Percentiles rank a stretch among this genome's conserved stretches.
Evolutionary conservation across 2,888 invertebrate species (phyloP).

Genomic region (Phytoseiulus persimilis): DNA sequence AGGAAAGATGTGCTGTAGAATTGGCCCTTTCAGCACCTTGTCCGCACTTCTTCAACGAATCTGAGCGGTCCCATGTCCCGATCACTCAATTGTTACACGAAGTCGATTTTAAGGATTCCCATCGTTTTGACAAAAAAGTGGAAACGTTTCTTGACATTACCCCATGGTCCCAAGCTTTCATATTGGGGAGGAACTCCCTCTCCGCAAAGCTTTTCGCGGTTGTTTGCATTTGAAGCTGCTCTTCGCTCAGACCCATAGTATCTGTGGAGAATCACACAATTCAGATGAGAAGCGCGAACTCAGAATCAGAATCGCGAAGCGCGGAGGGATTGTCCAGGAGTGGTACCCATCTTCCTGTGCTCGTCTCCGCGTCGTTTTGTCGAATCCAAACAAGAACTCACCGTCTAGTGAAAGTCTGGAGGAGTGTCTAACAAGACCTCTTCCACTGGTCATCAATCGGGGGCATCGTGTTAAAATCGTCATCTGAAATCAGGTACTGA

Average conservation of each 20-base stretch:
- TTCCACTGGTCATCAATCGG: not conserved
- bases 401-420: not conserved
- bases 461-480: not conserved
- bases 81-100: slow-evolving; percentile 23
- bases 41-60: slow-evolving; percentile 43
- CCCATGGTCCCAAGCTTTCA: slow-evolving; percentile 57
- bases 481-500: not conserved
- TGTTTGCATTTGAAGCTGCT: slow-evolving; percentile 54
- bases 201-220: slow-evolving; percentile 55
- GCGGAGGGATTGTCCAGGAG: not conserved
- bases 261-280: not conserved
- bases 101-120: not conserved
- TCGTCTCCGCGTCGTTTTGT: too few species aligned
- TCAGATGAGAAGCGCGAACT: not conserved
- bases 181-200: slow-evolving; percentile 55
- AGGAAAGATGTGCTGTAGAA: slow-evolving; percentile 53
- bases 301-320: not conserved
- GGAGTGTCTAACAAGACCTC: not conserved
- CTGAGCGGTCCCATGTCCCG: too few species aligned
- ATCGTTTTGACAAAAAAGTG: not conserved
- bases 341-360: too few species aligned
- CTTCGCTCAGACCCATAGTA: slow-evolving; percentile 52
- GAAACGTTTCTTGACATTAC: slow-evolving; percentile 47
- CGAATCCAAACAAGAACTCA: not conserved
- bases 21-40: slow-evolving; percentile 37